Conservation (phyloP, 2,113 vertebrate genomes). For the Nothocercus nigrocapillus region DNA sequence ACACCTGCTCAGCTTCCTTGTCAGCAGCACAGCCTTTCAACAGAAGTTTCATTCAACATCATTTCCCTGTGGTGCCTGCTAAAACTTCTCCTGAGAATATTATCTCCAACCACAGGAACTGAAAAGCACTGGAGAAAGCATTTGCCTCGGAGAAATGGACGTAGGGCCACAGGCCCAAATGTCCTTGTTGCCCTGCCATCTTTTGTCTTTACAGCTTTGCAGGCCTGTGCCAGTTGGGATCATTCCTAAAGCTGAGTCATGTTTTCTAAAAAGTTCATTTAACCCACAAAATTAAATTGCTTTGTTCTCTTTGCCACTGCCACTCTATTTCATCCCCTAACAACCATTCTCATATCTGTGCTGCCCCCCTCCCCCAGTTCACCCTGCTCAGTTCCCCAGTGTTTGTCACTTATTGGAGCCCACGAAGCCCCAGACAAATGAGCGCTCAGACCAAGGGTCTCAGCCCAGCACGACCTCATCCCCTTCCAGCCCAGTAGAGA, state of each 20-base stretch:
- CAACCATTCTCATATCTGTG: fast-evolving
- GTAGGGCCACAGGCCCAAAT: not conserved
- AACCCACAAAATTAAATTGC: not conserved
- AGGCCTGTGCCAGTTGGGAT: not conserved
- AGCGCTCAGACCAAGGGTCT: not conserved
- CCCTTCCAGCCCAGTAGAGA: fast-evolving
- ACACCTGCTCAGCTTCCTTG: fast-evolving
- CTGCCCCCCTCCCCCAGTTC: not conserved
- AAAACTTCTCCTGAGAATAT: not conserved
- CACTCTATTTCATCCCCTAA: fast-evolving
- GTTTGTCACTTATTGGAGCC: not conserved
- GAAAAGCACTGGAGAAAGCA: not conserved
- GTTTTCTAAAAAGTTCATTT: not conserved
- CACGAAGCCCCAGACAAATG: not conserved
- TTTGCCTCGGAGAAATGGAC: not conserved
- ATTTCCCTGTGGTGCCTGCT: not conserved
- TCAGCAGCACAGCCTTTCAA: too few relatives aligned
- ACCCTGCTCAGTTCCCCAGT: not conserved
- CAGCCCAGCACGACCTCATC: fast-evolving
- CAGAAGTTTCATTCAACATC: not conserved
- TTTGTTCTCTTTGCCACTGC: not conserved
- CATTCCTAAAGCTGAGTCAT: not conserved
- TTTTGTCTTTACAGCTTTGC: not conserved
- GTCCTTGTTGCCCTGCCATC: not conserved
- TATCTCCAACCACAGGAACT: not conserved